phyloP scores from a whole-genome alignment of 2,888 invertebrate species.

The Suillia variegata region DNA sequence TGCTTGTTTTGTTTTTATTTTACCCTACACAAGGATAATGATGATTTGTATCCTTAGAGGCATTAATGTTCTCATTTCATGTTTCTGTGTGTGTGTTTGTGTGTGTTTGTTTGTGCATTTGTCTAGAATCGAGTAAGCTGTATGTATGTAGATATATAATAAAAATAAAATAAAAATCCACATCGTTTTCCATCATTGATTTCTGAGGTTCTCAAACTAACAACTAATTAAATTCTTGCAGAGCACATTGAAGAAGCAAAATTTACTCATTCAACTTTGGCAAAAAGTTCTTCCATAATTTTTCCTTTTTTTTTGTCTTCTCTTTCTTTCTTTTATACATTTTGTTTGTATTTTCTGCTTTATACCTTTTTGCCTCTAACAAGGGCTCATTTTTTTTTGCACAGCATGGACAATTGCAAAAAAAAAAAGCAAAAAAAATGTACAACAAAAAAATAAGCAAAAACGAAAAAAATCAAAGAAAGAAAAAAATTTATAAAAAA shows the following conservation, averaged over 20 bases:
- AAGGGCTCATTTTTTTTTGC: constrained; percentile 8
- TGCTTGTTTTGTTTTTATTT: no score
- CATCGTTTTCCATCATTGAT: background rate
- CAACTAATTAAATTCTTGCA: constrained; percentile 2
- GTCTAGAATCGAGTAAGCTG: no score
- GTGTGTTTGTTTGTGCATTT: no score
- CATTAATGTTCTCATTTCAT: no score
- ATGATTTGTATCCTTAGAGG: no score
- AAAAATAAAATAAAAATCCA: no score
- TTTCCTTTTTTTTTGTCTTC: background rate
- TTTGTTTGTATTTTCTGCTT: background rate
- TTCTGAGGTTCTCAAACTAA: background rate
- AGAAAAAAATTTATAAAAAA: constrained; percentile 22
- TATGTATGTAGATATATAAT: no score
- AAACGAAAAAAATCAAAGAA: constrained; percentile 8
- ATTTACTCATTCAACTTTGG: background rate
- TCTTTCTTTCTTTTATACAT: no score
- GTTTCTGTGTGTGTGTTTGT: background rate
- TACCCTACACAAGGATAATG: no score
- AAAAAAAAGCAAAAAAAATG: no score
- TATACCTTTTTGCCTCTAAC: background rate
- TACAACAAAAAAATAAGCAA: constrained; percentile 11
- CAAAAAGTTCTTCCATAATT: background rate
- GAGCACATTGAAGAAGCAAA: background rate
- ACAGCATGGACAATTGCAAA: constrained; percentile 17